phyloP scores from a whole-genome alignment of 2,113 vertebrate genomes.

The Benitochromis conjunctus region DNA sequence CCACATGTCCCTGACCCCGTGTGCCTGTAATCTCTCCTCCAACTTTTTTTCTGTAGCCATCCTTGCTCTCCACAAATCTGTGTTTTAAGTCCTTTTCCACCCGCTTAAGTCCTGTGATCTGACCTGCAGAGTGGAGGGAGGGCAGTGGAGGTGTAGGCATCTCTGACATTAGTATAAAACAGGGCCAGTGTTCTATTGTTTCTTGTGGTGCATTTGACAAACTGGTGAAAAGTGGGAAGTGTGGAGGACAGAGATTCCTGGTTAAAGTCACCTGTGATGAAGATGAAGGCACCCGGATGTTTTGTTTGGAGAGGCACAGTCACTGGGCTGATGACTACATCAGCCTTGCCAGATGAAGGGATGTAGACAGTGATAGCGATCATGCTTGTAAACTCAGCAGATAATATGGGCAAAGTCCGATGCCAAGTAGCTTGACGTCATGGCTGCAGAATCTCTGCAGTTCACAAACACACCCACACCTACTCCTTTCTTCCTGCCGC shows the following conservation, averaged over 20 bases:
- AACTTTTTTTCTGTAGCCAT: no score
- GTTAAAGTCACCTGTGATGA: background rate
- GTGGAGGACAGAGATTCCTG: no score
- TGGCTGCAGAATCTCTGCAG: background rate
- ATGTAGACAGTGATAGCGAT: background rate
- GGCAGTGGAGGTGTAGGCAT: background rate
- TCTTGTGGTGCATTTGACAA: background rate
- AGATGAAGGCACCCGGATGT: background rate
- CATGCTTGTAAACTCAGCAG: background rate
- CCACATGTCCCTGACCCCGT: no score
- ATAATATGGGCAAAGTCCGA: fast-evolving
- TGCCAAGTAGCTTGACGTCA: fast-evolving
- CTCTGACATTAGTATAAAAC: background rate
- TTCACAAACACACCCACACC: background rate
- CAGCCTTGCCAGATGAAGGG: background rate
- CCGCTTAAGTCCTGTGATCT: background rate
- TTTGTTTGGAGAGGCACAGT: background rate
- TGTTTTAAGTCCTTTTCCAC: no score
- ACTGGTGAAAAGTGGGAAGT: background rate
- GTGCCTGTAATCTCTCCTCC: no score
- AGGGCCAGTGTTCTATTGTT: background rate
- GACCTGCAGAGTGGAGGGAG: background rate
- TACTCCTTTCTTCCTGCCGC: background rate
- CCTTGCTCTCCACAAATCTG: no score
- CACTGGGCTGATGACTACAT: background rate